phyloP scores from a whole-genome alignment of 2,113 vertebrate species.

The Arvicanthis niloticus region DNA sequence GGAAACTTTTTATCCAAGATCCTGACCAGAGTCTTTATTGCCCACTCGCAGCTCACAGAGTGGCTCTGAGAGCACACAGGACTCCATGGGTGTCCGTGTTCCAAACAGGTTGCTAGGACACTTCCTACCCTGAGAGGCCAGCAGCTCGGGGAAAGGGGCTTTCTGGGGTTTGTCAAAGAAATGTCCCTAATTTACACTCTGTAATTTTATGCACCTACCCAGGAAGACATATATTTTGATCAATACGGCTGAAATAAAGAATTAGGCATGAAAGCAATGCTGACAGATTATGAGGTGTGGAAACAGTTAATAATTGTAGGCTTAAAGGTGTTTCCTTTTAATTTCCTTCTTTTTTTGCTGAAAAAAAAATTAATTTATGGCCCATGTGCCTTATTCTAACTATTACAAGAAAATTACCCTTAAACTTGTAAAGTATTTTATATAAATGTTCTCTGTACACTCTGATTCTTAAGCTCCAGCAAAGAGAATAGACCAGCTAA shows the following conservation, averaged over 20 bases:
- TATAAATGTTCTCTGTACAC: conserved; percentile 42
- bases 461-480: conserved; percentile 24
- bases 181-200: conserved; percentile 51
- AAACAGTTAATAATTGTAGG: conserved; percentile 55
- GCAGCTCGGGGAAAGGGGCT: conserved; percentile 55
- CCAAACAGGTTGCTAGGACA: conserved; percentile 9
- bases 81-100: conserved; percentile 44
- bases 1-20: neutral
- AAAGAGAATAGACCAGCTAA: conserved; percentile 61
- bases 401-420: conserved; percentile 79
- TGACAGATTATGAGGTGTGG: conserved; percentile 40
- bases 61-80: neutral
- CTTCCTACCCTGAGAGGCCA: neutral
- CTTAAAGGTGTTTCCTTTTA: conserved; percentile 71
- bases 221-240: conserved; percentile 29
- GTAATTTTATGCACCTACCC: neutral
- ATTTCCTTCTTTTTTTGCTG: conserved; percentile 73
- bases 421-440: conserved; percentile 66
- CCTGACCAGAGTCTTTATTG: neutral
- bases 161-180: conserved; percentile 40
- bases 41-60: neutral
- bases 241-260: conserved; percentile 42
- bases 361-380: conserved; percentile 77
- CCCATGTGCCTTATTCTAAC: conserved; percentile 43
- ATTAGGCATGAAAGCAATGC: conserved; percentile 57